These are phyloP conservation scores for Poeciliopsis occidentalis DNA, from an alignment of 2,113 vertebrate species.

Conservation along the genomic window DNA sequence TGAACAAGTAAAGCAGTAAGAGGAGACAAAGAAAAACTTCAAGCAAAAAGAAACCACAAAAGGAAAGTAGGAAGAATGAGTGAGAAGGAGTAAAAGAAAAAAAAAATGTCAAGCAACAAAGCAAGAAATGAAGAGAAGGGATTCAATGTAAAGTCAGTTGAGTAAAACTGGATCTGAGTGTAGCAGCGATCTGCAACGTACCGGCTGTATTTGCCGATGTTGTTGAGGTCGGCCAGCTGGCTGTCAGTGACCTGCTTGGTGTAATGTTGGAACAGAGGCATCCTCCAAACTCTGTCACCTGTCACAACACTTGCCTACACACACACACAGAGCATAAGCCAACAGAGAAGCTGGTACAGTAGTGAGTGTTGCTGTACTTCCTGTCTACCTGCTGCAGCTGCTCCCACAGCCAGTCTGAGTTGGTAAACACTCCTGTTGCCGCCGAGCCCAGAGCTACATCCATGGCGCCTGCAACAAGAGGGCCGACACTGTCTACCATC, in stretches of 20 bases:
- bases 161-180: background rate
- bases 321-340: slow-evolving; percentile 41
- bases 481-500: background rate
- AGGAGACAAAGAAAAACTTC: too few relatives aligned
- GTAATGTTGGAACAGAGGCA: slow-evolving; percentile 98
- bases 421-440: slow-evolving; percentile 93
- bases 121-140: too few relatives aligned
- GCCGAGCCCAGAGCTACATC: slow-evolving; percentile 93
- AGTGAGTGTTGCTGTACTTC: slow-evolving; percentile 6
- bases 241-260: slow-evolving; percentile 90
- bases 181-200: slow-evolving; percentile 51
- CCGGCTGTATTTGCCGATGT: slow-evolving; percentile 93
- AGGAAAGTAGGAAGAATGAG: too few relatives aligned
- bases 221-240: slow-evolving; percentile 95
- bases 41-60: too few relatives aligned
- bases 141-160: too few relatives aligned
- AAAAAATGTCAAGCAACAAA: too few relatives aligned
- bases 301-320: slow-evolving; percentile 90
- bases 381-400: slow-evolving; percentile 81
- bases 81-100: too few relatives aligned
- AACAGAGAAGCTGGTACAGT: slow-evolving; percentile 20
- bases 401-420: slow-evolving; percentile 94
- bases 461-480: slow-evolving; percentile 86
- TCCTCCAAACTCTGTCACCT: slow-evolving; percentile 96
- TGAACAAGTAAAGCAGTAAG: too few relatives aligned